phyloP scores from a whole-genome alignment of 2,797 vertebrate species.

The Psittacula derbiana region DNA sequence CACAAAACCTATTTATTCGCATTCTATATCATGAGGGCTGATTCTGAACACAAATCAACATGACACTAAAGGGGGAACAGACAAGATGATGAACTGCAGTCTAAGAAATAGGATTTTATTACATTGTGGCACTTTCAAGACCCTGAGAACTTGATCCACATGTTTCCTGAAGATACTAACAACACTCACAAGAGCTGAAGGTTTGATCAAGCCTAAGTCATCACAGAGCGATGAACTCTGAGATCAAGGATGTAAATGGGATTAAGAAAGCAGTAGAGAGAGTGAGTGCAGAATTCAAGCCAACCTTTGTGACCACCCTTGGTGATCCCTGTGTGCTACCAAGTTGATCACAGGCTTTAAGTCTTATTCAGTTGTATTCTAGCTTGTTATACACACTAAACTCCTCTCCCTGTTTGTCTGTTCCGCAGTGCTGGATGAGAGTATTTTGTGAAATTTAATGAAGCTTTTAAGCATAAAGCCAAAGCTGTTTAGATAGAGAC shows the following conservation, averaged over 20 bases:
- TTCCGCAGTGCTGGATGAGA: background rate
- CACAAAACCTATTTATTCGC: constrained; percentile 19
- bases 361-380: background rate
- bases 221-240: background rate
- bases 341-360: background rate
- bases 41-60: background rate
- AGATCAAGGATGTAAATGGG: background rate
- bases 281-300: background rate
- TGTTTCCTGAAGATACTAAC: background rate
- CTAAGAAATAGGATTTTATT: background rate
- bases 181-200: background rate
- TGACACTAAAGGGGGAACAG: background rate
- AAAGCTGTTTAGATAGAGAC: constrained; percentile 6
- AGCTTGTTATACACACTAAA: background rate
- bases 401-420: constrained; percentile 7
- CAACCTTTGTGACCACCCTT: background rate
- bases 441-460: background rate
- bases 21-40: background rate
- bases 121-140: background rate
- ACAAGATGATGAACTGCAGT: background rate
- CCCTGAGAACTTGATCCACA: background rate
- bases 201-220: background rate
- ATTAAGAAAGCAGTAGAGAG: background rate
- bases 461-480: constrained; percentile 25
- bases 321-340: background rate